These are phyloP conservation scores for Diarsia rubi DNA, from an alignment of 2,888 invertebrate genomes.

Conservation along the genomic window DNA sequence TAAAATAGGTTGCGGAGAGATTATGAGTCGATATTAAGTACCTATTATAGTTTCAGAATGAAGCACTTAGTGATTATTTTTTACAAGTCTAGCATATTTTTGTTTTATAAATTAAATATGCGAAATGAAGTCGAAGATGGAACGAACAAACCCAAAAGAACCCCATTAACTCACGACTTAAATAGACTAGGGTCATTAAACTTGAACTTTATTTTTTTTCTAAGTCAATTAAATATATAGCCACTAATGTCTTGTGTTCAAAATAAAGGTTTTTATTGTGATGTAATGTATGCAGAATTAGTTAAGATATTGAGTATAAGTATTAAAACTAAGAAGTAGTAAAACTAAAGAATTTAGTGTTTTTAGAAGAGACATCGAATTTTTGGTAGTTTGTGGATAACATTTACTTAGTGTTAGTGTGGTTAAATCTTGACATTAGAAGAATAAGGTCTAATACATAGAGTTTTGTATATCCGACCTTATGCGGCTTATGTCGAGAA, in stretches of 20 bases:
- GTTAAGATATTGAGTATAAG: conserved; percentile 6
- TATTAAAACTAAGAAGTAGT: conserved; percentile 11
- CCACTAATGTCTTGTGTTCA: neutral
- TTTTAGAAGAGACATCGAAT: conserved; percentile 46
- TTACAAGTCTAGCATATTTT: neutral
- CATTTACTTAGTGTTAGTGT: neutral
- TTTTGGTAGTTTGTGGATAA: conserved; percentile 37
- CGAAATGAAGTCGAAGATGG: too few relatives aligned
- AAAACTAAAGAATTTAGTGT: conserved; percentile 36
- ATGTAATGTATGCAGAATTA: neutral
- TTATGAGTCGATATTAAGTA: neutral
- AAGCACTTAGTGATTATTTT: neutral
- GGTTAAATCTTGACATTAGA: too few relatives aligned
- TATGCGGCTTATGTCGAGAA: too few relatives aligned
- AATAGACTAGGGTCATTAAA: too few relatives aligned
- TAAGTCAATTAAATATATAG: neutral
- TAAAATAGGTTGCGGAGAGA: conserved; percentile 1
- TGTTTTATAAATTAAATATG: neutral
- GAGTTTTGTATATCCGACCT: too few relatives aligned
- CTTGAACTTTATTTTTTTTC: neutral
- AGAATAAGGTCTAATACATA: too few relatives aligned
- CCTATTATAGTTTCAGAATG: neutral
- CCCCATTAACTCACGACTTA: too few relatives aligned
- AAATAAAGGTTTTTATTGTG: neutral
- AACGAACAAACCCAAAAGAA: too few relatives aligned